These are phyloP conservation scores for Menura novaehollandiae DNA, from an alignment of 2,113 vertebrate genomes.

Conservation along the genomic window DNA sequence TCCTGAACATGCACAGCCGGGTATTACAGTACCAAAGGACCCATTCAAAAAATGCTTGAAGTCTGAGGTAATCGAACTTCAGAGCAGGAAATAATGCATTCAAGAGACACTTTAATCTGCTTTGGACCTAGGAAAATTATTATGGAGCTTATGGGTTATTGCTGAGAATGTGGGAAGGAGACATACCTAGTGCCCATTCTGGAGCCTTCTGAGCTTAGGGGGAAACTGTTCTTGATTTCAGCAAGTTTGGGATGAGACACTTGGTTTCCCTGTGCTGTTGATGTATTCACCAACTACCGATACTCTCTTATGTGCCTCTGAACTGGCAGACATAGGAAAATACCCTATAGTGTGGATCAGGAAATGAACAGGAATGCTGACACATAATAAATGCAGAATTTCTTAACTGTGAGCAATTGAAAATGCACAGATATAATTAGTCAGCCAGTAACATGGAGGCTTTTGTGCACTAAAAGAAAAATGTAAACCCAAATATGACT, in stretches of 20 bases:
- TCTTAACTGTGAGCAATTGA: neutral
- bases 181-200: neutral
- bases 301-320: neutral
- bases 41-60: neutral
- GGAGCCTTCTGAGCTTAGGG: neutral
- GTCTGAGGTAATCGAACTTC: neutral
- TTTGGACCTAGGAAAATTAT: neutral
- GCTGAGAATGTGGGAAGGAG: neutral
- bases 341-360: neutral
- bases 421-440: neutral
- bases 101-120: neutral
- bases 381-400: neutral
- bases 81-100: neutral
- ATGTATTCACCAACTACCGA: neutral
- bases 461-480: neutral
- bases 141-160: neutral
- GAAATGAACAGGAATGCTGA: neutral
- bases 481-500: neutral
- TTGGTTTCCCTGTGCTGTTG: neutral
- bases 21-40: neutral
- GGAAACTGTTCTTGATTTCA: neutral
- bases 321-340: neutral
- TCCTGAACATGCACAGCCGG: accelerated
- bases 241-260: neutral
- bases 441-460: neutral